Base-by-base conservation (phyloP, 2,797 vertebrate species). In the Notolabrus celidotus region DNA sequence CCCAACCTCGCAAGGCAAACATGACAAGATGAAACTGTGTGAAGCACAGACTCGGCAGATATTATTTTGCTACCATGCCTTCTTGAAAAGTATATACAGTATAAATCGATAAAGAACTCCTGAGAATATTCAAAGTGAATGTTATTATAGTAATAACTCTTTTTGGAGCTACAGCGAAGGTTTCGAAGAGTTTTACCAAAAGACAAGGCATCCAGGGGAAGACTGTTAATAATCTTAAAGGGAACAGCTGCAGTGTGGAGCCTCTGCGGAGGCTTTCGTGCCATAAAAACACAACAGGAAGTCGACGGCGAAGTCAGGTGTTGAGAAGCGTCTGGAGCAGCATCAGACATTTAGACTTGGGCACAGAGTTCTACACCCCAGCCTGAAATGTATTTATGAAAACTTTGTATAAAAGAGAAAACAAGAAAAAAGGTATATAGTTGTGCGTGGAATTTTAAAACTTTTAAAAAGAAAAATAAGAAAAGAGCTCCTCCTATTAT, bases 331-430 rank as follows among this genome's bases (percentile, higher is more conserved):
- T 79, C 12, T 87, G 85, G 69, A 63, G 60, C 68, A 71, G 68
- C 79, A 88, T 78, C 50, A 89, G 89, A 93, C 85, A 90, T 74
- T 56, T 58, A 43, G 75, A 88, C 78, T 51, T 63, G 63, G 88
- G 88, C 82, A 87, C 78, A 88, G 74, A 87, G 84, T 78, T 90
- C 74, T 63, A 82, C 81, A 93, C 88, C 94, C 94, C 94, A 94
- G 93, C 93, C 94, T 94, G 96, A 95, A 96, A 96, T 96, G 94
- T 97, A 97, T 97, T 96, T 96, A 96, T 96, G 92, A 95, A 36
- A 93, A 94, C 93, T 96, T 96, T 96, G 94, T 97, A 94, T 91
- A 92, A 80, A 87, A 67, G 56, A 67, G 41, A 54, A 80, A 71
- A 75, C 73, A 80, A 45, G 42, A 76, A 95, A 79, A 84, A 79